phyloP scores from a whole-genome alignment of 2,888 invertebrate genomes.

The Eupithecia insigniata region DNA sequence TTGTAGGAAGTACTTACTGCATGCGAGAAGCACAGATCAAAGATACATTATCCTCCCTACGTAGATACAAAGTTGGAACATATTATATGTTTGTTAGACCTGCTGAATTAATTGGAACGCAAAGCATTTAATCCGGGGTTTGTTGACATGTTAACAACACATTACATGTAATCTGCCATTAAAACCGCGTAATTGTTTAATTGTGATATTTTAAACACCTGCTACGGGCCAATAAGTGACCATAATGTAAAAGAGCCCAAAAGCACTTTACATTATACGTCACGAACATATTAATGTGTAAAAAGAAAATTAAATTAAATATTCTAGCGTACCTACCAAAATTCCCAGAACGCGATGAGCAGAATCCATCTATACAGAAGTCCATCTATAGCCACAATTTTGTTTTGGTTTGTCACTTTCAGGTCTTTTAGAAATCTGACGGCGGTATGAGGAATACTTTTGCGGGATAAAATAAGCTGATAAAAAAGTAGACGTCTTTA shows the following conservation, averaged over 20 bases:
- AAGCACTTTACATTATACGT: neutral
- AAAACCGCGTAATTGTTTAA: conserved; percentile 21
- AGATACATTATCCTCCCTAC: neutral
- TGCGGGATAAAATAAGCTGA: neutral
- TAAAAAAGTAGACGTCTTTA: neutral
- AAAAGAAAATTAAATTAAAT: too few species aligned
- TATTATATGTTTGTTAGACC: neutral
- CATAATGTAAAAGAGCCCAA: conserved; percentile 44
- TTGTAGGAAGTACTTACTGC: neutral
- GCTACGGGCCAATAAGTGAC: conserved; percentile 32
- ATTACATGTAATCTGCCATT: conserved; percentile 24
- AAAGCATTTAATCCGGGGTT: conserved; percentile 8
- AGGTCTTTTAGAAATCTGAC: neutral
- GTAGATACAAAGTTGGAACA: neutral
- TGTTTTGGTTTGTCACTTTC: too few species aligned
- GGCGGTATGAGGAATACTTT: neutral
- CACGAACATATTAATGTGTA: neutral
- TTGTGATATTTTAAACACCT: conserved; percentile 29
- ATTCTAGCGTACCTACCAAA: neutral
- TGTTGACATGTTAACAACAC: conserved; percentile 24
- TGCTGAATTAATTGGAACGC: conserved; percentile 1
- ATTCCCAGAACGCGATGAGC: neutral
- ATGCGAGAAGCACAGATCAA: neutral
- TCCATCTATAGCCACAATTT: neutral
- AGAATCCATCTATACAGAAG: too few species aligned